Percentiles rank a stretch among this genome's conserved stretches.
Conservation (phyloP, 2,888 invertebrate genomes). For the Tenthredo distinguenda region DNA sequence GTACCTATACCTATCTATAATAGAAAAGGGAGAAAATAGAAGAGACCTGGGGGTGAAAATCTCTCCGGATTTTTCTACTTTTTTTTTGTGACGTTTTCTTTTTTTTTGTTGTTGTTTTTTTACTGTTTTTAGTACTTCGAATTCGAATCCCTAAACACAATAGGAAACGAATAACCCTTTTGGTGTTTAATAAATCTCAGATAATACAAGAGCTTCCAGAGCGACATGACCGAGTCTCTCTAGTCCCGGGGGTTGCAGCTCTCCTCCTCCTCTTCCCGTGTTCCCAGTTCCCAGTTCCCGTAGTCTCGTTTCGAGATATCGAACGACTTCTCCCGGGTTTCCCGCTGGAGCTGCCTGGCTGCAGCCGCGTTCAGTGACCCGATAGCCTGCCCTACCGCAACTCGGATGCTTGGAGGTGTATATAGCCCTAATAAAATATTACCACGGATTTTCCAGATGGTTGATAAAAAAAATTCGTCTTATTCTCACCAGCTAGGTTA, state of each 20-base stretch:
- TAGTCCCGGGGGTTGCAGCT: constrained; percentile 16
- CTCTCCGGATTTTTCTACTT: neutral
- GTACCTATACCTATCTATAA: neutral
- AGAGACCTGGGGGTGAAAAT: neutral
- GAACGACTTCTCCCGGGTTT: constrained; percentile 70
- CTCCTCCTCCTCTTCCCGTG: constrained; percentile 8
- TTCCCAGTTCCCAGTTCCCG: constrained; percentile 37
- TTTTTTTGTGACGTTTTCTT: no score
- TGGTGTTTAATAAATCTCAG: neutral
- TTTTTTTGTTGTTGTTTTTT: neutral
- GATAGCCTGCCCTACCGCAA: constrained; percentile 64
- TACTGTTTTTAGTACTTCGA: neutral
- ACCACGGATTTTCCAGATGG: neutral
- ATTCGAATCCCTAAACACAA: neutral
- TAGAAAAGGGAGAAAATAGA: neutral
- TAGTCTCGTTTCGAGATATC: constrained; percentile 69
- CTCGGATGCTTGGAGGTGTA: constrained; percentile 14
- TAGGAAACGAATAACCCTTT: neutral
- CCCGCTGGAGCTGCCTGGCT: constrained; percentile 62
- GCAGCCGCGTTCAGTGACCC: constrained; percentile 68
- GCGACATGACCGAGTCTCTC: constrained; percentile 7
- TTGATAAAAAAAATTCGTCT: neutral
- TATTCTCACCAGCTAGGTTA: no score
- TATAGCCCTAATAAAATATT: neutral
- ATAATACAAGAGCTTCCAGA: constrained; percentile 1